These are phyloP conservation scores for Harpalus rubripes DNA, from an alignment of 2,888 invertebrate species.

Conservation along the genomic window DNA sequence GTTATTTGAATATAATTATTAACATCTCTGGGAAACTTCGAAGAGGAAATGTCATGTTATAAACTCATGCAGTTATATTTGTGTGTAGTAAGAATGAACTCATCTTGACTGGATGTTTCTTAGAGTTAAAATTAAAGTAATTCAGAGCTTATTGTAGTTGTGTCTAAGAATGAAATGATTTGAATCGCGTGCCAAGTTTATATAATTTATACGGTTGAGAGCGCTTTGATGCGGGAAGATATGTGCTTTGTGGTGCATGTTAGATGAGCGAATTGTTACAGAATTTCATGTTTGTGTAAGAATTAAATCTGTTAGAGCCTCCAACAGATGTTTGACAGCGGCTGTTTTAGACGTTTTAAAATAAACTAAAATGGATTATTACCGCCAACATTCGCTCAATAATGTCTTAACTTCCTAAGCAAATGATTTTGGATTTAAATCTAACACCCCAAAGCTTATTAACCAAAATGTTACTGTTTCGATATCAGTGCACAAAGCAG, in stretches of 20 bases:
- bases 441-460: too few species aligned
- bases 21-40: neutral
- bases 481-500: too few species aligned
- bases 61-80: neutral
- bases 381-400: neutral
- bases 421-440: too few species aligned
- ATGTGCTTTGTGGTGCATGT: slow-evolving; percentile 52
- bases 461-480: too few species aligned
- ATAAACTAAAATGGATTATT: slow-evolving; percentile 34
- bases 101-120: neutral
- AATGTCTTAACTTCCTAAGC: too few species aligned
- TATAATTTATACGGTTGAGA: slow-evolving; percentile 42
- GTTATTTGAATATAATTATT: neutral
- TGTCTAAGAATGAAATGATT: slow-evolving; percentile 52
- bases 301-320: slow-evolving; percentile 42
- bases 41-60: neutral
- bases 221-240: slow-evolving; percentile 44
- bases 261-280: slow-evolving; percentile 49
- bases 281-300: slow-evolving; percentile 54
- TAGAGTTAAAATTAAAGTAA: slow-evolving; percentile 41
- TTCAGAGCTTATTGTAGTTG: slow-evolving; percentile 46
- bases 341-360: slow-evolving; percentile 30
- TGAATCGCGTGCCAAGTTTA: slow-evolving; percentile 53
- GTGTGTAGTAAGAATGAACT: slow-evolving; percentile 22
- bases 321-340: slow-evolving; percentile 48